Conservation (phyloP, 2,797 vertebrate genomes). For the Xenops minutus region DNA sequence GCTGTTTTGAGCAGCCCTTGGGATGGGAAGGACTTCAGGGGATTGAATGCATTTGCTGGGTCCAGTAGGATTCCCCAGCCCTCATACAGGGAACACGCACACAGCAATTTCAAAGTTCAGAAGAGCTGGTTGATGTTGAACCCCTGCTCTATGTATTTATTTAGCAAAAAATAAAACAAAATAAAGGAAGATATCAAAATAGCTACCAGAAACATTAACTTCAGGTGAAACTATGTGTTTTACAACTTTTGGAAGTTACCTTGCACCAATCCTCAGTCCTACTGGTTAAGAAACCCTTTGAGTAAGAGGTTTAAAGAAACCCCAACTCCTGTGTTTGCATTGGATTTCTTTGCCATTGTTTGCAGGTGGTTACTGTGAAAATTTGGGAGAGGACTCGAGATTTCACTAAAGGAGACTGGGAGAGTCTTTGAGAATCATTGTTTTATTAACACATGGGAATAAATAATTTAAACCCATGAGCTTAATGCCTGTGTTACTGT, state of each 20-base stretch:
- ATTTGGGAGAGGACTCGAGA: background rate
- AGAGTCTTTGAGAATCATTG: background rate
- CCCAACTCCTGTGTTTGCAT: background rate
- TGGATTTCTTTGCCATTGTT: background rate
- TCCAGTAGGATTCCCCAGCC: background rate
- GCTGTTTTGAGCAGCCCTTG: background rate
- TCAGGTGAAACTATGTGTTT: background rate
- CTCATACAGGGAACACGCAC: background rate
- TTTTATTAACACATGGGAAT: background rate
- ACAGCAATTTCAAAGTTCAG: background rate
- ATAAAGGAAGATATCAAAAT: background rate
- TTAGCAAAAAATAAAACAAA: background rate
- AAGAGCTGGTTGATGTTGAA: background rate
- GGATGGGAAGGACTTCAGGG: background rate
- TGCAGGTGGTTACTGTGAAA: background rate
- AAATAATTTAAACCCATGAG: constrained; percentile 17
- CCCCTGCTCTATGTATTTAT: background rate
- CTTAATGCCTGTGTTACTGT: background rate
- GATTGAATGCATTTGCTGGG: background rate
- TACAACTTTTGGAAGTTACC: background rate
- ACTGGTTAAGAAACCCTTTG: background rate
- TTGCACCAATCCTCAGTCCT: background rate
- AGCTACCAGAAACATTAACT: background rate
- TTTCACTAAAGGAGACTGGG: background rate
- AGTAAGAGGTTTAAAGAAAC: background rate